phyloP scores from a whole-genome alignment of 2,797 vertebrate species.

The Gobio occitaniae region DNA sequence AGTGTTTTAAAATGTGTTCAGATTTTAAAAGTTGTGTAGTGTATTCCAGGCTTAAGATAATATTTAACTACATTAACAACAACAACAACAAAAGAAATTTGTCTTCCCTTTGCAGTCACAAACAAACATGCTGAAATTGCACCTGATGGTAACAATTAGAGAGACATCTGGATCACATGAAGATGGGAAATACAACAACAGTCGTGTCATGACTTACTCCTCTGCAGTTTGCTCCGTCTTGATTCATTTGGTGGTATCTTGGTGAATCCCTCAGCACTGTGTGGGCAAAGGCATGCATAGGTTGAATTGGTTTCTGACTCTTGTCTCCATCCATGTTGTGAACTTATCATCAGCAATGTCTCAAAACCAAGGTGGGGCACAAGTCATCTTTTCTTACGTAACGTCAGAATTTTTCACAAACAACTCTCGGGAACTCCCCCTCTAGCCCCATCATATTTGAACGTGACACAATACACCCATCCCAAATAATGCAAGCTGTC shows the following conservation, averaged over 20 bases:
- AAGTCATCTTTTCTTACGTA: conserved; percentile 52
- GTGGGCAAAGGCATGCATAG: conserved; percentile 53
- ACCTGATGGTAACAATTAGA: conserved; percentile 54
- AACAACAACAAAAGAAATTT: conserved; percentile 12
- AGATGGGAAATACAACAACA: conserved; percentile 46
- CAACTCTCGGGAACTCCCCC: conserved; percentile 55
- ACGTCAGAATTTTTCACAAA: conserved; percentile 53
- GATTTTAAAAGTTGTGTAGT: background rate
- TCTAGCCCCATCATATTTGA: conserved; percentile 41
- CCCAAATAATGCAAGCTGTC: conserved; percentile 32
- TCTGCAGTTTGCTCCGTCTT: conserved; percentile 72
- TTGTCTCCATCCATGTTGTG: conserved; percentile 22
- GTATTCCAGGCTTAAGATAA: conserved; percentile 19
- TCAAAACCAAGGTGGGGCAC: conserved; percentile 54
- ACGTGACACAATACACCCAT: conserved; percentile 35
- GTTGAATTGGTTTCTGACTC: conserved; percentile 39
- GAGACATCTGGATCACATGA: conserved; percentile 49
- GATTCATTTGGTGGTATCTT: conserved; percentile 78
- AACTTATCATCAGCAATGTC: conserved; percentile 51
- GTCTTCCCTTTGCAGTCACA: background rate
- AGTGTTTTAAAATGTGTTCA: background rate
- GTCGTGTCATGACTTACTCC: conserved; percentile 74
- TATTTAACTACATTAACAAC: background rate
- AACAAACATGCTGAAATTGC: conserved; percentile 37
- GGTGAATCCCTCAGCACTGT: conserved; percentile 75